A percentile compares a stretch with the other conserved stretches of the same genome.
Conservation (phyloP, 2,888 invertebrate genomes). For the Drosophila vallismaia region DNA sequence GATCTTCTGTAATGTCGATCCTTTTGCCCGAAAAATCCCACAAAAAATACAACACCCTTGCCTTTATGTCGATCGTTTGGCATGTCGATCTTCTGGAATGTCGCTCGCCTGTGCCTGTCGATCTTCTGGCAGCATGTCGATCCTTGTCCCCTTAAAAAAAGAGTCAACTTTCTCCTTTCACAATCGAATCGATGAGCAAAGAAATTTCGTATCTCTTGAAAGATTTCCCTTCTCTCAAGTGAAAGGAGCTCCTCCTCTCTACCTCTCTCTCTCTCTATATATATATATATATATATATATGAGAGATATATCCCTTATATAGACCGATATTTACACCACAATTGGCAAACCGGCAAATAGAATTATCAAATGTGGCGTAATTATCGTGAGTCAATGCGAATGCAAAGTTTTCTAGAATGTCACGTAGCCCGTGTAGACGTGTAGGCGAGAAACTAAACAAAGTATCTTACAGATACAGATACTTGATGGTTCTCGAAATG, state of each 20-base stretch:
- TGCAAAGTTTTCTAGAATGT: background rate
- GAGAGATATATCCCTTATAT: background rate
- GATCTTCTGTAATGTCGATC: too few relatives aligned
- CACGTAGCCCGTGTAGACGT: background rate
- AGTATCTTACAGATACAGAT: background rate
- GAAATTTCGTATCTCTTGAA: constrained; percentile 8
- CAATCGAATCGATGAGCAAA: constrained; percentile 37
- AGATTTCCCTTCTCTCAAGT: constrained; percentile 6
- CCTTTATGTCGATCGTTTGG: too few relatives aligned
- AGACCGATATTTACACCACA: background rate
- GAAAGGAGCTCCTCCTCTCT: constrained; percentile 7
- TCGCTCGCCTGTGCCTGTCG: background rate
- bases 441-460: background rate
- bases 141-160: background rate
- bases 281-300: background rate
- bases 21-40: too few relatives aligned
- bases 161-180: constrained; percentile 65
- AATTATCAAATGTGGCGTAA: constrained; percentile 23
- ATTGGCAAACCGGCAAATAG: background rate
- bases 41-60: too few relatives aligned
- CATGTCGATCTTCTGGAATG: background rate
- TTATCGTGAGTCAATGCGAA: constrained; percentile 7
- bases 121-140: background rate
- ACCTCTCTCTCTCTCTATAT: too few relatives aligned
- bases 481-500: background rate